phyloP scores from a whole-genome alignment of 2,797 vertebrate species.

The Danio jaintianensis region DNA sequence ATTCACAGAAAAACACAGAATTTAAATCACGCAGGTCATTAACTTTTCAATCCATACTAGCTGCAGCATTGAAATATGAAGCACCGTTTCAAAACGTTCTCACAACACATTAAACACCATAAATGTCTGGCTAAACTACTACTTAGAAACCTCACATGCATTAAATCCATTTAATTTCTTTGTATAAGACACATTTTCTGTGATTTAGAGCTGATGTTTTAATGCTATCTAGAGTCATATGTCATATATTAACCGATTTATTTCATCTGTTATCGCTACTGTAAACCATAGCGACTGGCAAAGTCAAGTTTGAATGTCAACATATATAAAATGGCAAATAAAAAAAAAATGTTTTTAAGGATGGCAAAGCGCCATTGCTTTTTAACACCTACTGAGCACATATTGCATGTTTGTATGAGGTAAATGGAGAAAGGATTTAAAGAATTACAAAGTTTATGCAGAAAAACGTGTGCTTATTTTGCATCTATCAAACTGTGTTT shows the following conservation, averaged over 20 bases:
- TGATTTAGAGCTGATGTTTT: not conserved
- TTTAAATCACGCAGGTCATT: slow-evolving; percentile 13
- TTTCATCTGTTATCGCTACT: slow-evolving; percentile 17
- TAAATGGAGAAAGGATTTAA: slow-evolving; percentile 14
- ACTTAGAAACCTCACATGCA: not conserved
- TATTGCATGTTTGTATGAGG: slow-evolving; percentile 2
- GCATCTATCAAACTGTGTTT: slow-evolving; percentile 25
- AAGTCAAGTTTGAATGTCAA: not conserved
- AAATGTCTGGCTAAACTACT: not conserved
- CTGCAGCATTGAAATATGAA: not conserved
- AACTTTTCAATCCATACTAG: not conserved
- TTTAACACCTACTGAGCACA: slow-evolving; percentile 7
- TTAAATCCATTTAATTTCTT: not conserved
- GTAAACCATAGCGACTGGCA: not conserved
- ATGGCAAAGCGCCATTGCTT: slow-evolving; percentile 2
- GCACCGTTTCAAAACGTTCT: not conserved
- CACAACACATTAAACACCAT: not conserved
- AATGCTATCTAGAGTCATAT: not conserved
- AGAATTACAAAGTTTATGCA: slow-evolving; percentile 1
- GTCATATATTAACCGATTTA: slow-evolving; percentile 13
- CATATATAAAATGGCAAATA: not conserved
- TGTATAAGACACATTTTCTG: not conserved
- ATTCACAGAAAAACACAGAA: slow-evolving; percentile 3
- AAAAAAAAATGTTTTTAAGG: not conserved
- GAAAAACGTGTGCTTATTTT: slow-evolving; percentile 46